A percentile compares a stretch with the other conserved stretches of the same genome.
phyloP scores from a whole-genome alignment of 1,140 invertebrate species.

The Drosophila tsacasi region DNA sequence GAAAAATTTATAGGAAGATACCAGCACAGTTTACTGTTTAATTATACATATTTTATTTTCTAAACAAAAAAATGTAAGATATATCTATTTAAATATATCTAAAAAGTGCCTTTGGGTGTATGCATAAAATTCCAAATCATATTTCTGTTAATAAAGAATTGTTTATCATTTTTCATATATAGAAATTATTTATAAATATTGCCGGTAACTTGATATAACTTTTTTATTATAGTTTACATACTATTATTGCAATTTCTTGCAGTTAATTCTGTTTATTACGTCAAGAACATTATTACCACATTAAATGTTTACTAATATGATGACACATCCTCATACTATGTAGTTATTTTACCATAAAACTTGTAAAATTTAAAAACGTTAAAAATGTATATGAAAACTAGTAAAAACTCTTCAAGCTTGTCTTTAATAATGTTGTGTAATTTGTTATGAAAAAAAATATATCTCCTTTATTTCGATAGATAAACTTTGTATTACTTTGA shows the following conservation, averaged over 20 bases:
- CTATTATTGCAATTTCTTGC: neutral
- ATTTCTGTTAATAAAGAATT: too few relatives aligned
- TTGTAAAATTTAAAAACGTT: too few relatives aligned
- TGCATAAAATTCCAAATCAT: neutral
- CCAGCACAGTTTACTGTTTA: neutral
- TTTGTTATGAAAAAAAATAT: too few relatives aligned
- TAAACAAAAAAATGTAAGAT: too few relatives aligned
- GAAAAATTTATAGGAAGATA: neutral
- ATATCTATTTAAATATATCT: too few relatives aligned
- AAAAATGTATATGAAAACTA: neutral
- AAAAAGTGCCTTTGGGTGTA: too few relatives aligned
- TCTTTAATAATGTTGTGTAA: too few relatives aligned
- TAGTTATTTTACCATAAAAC: neutral
- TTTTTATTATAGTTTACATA: neutral
- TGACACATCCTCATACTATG: neutral
- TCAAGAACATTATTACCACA: neutral
- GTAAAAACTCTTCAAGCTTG: neutral
- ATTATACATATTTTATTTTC: too few relatives aligned
- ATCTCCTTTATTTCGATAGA: too few relatives aligned
- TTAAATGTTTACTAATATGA: neutral
- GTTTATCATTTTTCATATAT: neutral
- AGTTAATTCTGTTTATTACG: neutral
- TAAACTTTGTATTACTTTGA: too few relatives aligned
- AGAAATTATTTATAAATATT: neutral
- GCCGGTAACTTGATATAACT: neutral